Base-by-base conservation (phyloP, 1,140 invertebrate species). In the Drosophila sp. region DNA sequence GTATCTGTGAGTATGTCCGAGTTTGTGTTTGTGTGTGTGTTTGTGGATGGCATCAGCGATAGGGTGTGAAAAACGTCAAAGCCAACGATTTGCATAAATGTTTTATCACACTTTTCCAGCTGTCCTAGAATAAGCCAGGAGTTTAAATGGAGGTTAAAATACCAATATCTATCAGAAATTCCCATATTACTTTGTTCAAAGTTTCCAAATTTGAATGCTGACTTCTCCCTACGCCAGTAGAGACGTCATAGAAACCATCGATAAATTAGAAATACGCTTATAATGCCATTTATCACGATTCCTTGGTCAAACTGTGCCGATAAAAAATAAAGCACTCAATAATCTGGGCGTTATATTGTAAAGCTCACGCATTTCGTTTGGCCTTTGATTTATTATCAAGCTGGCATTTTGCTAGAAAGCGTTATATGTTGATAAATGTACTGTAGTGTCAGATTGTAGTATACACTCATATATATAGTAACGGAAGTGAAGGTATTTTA, bases 341-440 rank as follows among this genome's bases (percentile, higher is more conserved):
- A 69, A 69, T 53, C 48, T 16, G 27, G n/a, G 34, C 6, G 29
- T 41, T 53, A 36, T 45, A 36, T 45, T 41, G 38, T 13, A 45
- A 70, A 29, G 21, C 57, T 36, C 18, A 13, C 2, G 27, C 36
- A 45, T 27, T 65, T 45, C 34, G 9, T 32, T 46, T 45, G 11
- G 7, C 43, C 14, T 71, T 21, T 80, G 66, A 67, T 72, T 72
- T 43, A 63, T 80, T 72, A 54, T 72, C 38, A 38, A 46, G 29
- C 14, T 18, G 16, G 29, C 2, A 54, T 7, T 32, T 50, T 5
- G 27, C 2, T 38, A 29, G 7, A 48, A 36, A 29, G 54, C 9
- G 9, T 36, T 21, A 21, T 21, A 21, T 9, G 34, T 36, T 36
- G 8, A 36, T 9, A 9, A 21, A 21, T 21, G 21, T 21, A 21